Conservation (phyloP, 2,888 invertebrate genomes). For the Empis livida region DNA sequence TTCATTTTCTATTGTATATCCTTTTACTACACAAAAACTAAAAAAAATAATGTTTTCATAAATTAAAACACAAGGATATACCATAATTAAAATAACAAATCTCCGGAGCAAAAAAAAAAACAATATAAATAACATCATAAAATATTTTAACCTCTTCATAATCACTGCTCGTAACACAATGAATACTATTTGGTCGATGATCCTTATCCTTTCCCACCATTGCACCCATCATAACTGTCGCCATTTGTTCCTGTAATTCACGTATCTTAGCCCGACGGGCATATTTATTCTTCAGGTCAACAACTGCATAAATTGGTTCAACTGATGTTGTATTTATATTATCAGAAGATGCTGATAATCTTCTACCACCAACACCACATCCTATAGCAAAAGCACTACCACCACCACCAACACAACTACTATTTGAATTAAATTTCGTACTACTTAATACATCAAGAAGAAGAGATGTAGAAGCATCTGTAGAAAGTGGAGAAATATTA, state of each 20-base stretch:
- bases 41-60: not conserved
- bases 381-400: not conserved
- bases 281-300: slow-evolving; percentile 25
- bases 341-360: slow-evolving; percentile 9
- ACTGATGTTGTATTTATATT: slow-evolving; percentile 7
- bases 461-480: no score
- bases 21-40: not conserved
- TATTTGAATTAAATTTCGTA: no score
- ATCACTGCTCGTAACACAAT: slow-evolving; percentile 15
- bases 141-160: slow-evolving; percentile 17
- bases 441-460: no score
- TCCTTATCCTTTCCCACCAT: slow-evolving; percentile 6
- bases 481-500: no score
- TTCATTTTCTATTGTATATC: not conserved
- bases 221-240: slow-evolving; percentile 2
- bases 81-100: not conserved
- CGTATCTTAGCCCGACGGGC: slow-evolving; percentile 19
- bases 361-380: not conserved
- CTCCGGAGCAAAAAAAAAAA: no score
- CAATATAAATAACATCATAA: no score
- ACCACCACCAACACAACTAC: not conserved
- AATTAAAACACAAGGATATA: not conserved
- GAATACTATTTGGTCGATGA: slow-evolving; percentile 15
- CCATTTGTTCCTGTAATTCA: slow-evolving; percentile 11
- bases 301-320: slow-evolving; percentile 26